Evolutionary conservation across 1,140 invertebrate genomes (phyloP).

Genomic region (Drosophila obscura): DNA sequence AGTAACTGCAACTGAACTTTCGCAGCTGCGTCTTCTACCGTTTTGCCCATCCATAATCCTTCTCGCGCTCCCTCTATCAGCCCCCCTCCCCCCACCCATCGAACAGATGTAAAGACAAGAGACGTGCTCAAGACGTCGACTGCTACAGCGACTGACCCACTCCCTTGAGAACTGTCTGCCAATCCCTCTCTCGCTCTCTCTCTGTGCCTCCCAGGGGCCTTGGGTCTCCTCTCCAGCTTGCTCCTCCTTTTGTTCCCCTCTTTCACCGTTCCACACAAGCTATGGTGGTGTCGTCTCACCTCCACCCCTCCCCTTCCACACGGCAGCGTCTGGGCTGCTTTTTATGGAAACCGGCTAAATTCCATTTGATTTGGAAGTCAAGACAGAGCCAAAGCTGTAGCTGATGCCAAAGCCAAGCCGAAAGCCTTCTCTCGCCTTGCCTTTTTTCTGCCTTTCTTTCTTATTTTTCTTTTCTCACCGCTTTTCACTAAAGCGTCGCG

Average conservation of each 20-base stretch:
- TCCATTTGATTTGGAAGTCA: conserved; percentile 78
- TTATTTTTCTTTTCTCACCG: conserved; percentile 44
- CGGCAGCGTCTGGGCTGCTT: conserved; percentile 50
- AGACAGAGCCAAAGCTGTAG: conserved; percentile 50
- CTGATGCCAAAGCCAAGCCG: conserved; percentile 7
- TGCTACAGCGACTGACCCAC: conserved; percentile 48
- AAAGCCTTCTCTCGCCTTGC: conserved; percentile 15
- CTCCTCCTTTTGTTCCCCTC: background rate
- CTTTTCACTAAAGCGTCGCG: conserved; percentile 54
- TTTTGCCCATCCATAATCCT: background rate
- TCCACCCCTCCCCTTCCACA: background rate
- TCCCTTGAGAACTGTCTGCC: conserved; percentile 52
- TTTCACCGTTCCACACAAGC: conserved; percentile 4
- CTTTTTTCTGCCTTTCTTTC: conserved; percentile 39
- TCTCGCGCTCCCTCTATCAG: no score
- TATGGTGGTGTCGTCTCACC: background rate
- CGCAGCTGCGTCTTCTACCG: conserved; percentile 18
- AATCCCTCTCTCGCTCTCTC: conserved; percentile 29
- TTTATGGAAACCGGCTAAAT: conserved; percentile 81
- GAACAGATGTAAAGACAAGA: no score
- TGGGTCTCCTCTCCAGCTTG: background rate
- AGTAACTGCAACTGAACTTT: conserved; percentile 44
- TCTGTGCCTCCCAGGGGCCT: conserved; percentile 2
- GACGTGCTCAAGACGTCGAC: conserved; percentile 7
- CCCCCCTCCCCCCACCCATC: background rate